Evolutionary conservation across 2,797 vertebrate genomes (phyloP).

Genomic region (Eremophila alpestris): DNA sequence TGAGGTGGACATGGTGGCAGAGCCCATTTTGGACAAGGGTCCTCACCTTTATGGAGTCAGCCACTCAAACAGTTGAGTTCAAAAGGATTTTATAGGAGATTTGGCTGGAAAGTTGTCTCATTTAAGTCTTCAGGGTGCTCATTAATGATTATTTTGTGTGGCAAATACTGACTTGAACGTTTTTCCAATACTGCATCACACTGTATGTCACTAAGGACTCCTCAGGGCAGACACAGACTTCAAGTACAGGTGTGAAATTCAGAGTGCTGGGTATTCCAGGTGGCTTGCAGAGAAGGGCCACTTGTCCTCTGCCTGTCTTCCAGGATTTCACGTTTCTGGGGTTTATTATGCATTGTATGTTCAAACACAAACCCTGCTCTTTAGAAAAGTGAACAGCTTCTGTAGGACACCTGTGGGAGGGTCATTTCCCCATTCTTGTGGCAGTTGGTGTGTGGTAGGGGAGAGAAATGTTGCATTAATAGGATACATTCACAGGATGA

Average conservation of each 20-base stretch:
- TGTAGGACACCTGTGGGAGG: constrained; percentile 49
- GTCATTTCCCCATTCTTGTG: constrained; percentile 62
- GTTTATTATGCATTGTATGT: background rate
- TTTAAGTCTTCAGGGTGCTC: background rate
- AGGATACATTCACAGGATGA: constrained; percentile 19
- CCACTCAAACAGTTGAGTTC: background rate
- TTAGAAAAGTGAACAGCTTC: constrained; percentile 23
- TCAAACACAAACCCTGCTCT: background rate
- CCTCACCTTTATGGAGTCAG: background rate
- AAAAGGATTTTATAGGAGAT: background rate
- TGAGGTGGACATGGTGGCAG: background rate
- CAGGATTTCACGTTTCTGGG: background rate
- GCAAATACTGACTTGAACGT: background rate
- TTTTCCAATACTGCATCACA: background rate
- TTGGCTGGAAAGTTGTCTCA: background rate
- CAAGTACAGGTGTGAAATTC: background rate
- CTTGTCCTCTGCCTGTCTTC: background rate
- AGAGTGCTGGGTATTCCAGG: background rate
- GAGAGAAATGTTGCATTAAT: constrained; percentile 57
- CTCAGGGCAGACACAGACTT: background rate
- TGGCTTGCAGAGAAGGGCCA: background rate
- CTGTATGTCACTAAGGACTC: background rate
- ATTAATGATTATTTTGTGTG: background rate
- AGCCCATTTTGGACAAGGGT: background rate
- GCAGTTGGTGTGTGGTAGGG: constrained; percentile 35